Conservation (phyloP, 2,888 invertebrate species). For the Cryptocephalus moraei region DNA sequence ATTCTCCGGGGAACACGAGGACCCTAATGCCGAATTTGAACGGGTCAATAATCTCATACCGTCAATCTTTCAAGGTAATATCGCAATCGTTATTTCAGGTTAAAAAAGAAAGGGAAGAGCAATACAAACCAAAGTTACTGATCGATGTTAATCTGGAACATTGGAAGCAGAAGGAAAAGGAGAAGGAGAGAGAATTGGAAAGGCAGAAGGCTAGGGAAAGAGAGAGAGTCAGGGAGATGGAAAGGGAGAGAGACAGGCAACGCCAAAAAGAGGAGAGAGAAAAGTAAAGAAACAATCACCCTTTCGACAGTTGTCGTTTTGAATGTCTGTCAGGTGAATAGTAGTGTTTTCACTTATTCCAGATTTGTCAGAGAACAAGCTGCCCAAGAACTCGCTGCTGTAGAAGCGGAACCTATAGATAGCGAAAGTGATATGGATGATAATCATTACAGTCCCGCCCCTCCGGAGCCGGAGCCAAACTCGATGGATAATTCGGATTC, state of each 20-base stretch:
- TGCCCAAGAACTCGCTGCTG: constrained; percentile 50
- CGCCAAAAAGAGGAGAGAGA: constrained; percentile 34
- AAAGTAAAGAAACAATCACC: constrained; percentile 20
- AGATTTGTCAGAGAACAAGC: constrained; percentile 48
- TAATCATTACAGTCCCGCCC: constrained; percentile 32
- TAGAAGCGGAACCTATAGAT: constrained; percentile 65
- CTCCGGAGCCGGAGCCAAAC: constrained; percentile 21
- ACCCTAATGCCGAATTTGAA: constrained; percentile 55
- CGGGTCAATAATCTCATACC: constrained; percentile 30
- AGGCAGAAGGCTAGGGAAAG: constrained; percentile 52
- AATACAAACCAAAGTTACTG: constrained; percentile 73
- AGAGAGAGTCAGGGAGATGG: constrained; percentile 82
- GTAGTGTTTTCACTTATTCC: constrained; percentile 4
- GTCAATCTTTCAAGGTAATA: background rate
- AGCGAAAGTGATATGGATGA: constrained; percentile 49
- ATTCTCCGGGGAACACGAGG: constrained; percentile 55
- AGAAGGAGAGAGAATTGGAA: constrained; percentile 44
- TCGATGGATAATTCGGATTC: constrained; percentile 29
- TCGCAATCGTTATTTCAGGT: constrained; percentile 34
- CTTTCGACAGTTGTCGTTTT: constrained; percentile 1
- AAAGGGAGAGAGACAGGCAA: constrained; percentile 43
- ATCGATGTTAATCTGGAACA: constrained; percentile 58
- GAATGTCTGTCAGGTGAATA: background rate
- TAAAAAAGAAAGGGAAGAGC: constrained; percentile 67
- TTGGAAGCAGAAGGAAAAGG: constrained; percentile 50